phyloP scores from a whole-genome alignment of 2,888 invertebrate genomes.

The Diachrysia chrysitis region DNA sequence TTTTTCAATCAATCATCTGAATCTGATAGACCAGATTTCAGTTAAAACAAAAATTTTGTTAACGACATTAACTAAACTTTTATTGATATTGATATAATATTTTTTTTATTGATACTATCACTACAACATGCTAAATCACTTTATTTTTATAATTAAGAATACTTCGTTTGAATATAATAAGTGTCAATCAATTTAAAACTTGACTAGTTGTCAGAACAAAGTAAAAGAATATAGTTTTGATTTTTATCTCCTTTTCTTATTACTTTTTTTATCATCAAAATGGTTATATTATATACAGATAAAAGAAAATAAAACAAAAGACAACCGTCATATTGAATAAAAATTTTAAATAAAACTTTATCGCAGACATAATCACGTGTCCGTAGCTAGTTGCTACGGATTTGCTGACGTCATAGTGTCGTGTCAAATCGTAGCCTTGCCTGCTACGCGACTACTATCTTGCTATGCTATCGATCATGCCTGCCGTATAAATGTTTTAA shows the following conservation, averaged over 20 bases:
- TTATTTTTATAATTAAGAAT: too few relatives aligned
- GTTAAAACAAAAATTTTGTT: slow-evolving; percentile 5
- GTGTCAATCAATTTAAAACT: too few relatives aligned
- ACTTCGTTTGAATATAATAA: too few relatives aligned
- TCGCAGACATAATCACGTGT: slow-evolving; percentile 1
- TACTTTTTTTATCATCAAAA: too few relatives aligned
- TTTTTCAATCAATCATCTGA: slow-evolving; percentile 41
- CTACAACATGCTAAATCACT: not conserved
- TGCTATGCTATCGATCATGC: too few relatives aligned
- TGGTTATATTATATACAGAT: too few relatives aligned
- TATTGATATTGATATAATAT: too few relatives aligned
- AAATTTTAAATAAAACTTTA: too few relatives aligned
- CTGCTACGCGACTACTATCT: not conserved
- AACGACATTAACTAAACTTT: not conserved
- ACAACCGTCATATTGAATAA: not conserved
- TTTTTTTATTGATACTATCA: not conserved
- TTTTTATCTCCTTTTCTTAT: too few relatives aligned
- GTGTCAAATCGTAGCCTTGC: not conserved
- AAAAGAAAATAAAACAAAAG: not conserved
- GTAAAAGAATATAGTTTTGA: too few relatives aligned
- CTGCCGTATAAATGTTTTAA: too few relatives aligned
- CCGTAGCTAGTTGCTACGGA: not conserved
- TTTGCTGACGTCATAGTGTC: slow-evolving; percentile 1
- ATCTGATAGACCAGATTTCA: slow-evolving; percentile 22
- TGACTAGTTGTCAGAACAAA: too few relatives aligned